Evolutionary conservation across 1,140 invertebrate species (phyloP).

Genomic region (Thaumetopoea pityocampa): DNA sequence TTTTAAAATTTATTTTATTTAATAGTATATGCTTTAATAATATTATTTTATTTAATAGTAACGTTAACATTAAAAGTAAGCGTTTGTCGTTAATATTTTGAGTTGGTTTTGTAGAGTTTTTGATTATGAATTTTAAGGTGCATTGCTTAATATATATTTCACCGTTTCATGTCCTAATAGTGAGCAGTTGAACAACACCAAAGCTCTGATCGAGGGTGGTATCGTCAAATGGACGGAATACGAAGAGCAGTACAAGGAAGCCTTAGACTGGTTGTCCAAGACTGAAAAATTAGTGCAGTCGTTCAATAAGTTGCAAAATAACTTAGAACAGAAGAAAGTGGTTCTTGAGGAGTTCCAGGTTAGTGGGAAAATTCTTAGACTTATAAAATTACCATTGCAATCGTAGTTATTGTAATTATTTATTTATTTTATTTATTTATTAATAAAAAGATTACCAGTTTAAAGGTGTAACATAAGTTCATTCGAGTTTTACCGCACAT

Average conservation of each 20-base stretch:
- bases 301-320: constrained; percentile 93
- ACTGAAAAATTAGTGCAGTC: constrained; percentile 91
- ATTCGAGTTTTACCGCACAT: no score
- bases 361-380: constrained; percentile 6
- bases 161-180: constrained; percentile 51
- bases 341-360: constrained; percentile 93
- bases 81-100: no score
- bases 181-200: constrained; percentile 86
- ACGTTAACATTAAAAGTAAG: no score
- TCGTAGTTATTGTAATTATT: constrained; percentile 4
- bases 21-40: no score
- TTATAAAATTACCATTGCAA: constrained; percentile 5
- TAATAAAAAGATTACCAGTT: no score
- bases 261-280: constrained; percentile 90
- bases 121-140: no score
- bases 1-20: no score
- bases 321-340: constrained; percentile 91
- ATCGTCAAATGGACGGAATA: constrained; percentile 97
- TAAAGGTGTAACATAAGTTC: no score
- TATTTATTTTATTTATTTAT: no score
- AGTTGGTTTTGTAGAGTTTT: no score
- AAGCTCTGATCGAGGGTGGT: constrained; percentile 89
- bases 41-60: no score
- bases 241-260: constrained; percentile 94
- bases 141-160: background rate